These are phyloP conservation scores for Sciurus vulgaris DNA, from an alignment of 2,797 vertebrate genomes.

Conservation along the genomic window DNA sequence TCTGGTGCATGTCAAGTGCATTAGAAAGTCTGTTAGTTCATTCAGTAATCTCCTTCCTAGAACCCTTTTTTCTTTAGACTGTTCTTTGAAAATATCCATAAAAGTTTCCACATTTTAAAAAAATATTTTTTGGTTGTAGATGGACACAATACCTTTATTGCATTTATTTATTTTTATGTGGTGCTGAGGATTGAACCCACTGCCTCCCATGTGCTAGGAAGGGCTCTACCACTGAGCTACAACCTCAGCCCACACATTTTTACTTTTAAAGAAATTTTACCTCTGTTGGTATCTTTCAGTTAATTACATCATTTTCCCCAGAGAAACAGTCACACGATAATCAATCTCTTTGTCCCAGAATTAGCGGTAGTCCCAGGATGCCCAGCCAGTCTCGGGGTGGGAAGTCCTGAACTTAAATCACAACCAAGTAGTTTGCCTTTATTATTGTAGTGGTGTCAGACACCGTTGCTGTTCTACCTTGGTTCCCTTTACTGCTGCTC, in stretches of 20 bases:
- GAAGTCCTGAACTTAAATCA: background rate
- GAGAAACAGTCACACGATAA: background rate
- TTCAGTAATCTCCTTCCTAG: background rate
- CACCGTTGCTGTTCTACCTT: background rate
- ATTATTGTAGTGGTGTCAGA: background rate
- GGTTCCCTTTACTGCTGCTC: too few relatives aligned
- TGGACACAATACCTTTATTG: too few relatives aligned
- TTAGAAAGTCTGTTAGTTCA: background rate
- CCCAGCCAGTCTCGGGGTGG: background rate
- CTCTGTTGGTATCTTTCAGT: background rate
- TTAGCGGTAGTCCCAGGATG: background rate
- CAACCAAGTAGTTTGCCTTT: background rate
- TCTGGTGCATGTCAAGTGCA: background rate
- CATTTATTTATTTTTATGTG: too few relatives aligned
- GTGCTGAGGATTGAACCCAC: too few relatives aligned
- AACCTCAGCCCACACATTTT: background rate
- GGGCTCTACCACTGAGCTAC: too few relatives aligned
- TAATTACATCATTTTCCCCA: background rate
- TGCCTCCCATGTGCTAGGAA: too few relatives aligned
- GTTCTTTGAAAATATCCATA: background rate
- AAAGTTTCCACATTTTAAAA: background rate
- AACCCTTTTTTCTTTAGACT: background rate
- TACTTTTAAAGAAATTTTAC: conserved; percentile 10
- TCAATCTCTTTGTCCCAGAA: background rate
- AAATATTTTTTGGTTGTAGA: too few relatives aligned